These are phyloP conservation scores for Strongylocentrotus purpuratus DNA, from an alignment of 35 echinoderm and acorn worm genomes.

Conservation along the genomic window DNA sequence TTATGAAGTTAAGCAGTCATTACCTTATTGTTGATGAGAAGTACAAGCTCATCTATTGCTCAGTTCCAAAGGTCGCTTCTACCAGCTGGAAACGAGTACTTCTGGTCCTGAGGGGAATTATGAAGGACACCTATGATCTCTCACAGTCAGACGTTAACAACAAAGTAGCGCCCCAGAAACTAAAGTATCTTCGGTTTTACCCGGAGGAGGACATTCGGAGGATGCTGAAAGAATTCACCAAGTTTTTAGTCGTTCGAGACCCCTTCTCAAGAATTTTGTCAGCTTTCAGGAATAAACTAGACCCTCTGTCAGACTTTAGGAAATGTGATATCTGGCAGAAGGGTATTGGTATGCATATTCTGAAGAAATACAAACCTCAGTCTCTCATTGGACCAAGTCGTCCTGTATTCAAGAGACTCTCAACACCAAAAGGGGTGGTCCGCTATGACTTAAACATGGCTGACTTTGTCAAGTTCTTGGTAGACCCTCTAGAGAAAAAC, in stretches of 20 bases:
- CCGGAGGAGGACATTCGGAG: background rate
- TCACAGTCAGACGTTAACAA: constrained; percentile 76
- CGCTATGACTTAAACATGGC: constrained; percentile 60
- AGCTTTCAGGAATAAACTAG: constrained; percentile 92
- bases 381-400: background rate
- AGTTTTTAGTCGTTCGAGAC: constrained; percentile 89
- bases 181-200: constrained; percentile 63
- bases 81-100: constrained; percentile 96
- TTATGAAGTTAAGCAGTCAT: background rate
- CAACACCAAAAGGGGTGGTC: background rate
- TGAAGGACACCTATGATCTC: constrained; percentile 55
- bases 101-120: constrained; percentile 64
- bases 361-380: background rate
- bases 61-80: constrained; percentile 84
- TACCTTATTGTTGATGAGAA: constrained; percentile 76
- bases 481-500: constrained; percentile 34
- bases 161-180: constrained; percentile 36
- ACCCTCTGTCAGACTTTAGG: constrained; percentile 70
- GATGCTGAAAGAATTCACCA: constrained; percentile 77
- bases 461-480: constrained; percentile 70
- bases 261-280: constrained; percentile 89
- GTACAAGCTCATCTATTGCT: constrained; percentile 85
- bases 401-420: background rate
- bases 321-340: constrained; percentile 59
- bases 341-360: constrained; percentile 63